phyloP scores from a whole-genome alignment of 2,888 invertebrate genomes.

The Argynnis bischoffii region DNA sequence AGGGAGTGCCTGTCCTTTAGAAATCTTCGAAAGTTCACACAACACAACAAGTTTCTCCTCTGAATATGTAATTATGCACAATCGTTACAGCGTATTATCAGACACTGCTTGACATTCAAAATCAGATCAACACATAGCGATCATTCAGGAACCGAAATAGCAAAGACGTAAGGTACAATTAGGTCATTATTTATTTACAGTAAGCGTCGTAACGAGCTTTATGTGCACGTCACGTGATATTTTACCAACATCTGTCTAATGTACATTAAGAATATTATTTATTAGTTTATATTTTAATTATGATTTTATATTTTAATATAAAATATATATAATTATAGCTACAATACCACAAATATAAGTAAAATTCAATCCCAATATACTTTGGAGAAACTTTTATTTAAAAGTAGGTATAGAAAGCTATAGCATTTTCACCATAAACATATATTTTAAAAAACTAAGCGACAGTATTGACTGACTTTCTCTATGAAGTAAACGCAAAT shows the following conservation, averaged over 20 bases:
- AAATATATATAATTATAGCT: too few relatives aligned
- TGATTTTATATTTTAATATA: too few relatives aligned
- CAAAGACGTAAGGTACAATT: slow-evolving; percentile 68
- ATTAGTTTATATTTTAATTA: neutral
- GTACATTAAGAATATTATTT: slow-evolving; percentile 58
- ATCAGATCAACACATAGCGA: slow-evolving; percentile 38
- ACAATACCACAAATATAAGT: too few relatives aligned
- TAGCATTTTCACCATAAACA: slow-evolving; percentile 16
- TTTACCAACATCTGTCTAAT: slow-evolving; percentile 57
- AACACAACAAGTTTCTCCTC: slow-evolving; percentile 46
- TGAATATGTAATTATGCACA: slow-evolving; percentile 41
- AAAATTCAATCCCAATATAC: too few relatives aligned
- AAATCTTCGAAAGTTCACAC: slow-evolving; percentile 70
- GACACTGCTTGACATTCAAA: slow-evolving; percentile 40
- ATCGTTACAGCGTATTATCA: slow-evolving; percentile 26
- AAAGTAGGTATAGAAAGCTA: slow-evolving; percentile 35
- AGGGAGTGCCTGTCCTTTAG: slow-evolving; percentile 69
- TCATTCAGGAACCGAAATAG: slow-evolving; percentile 70
- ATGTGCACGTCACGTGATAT: slow-evolving; percentile 52
- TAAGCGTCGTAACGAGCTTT: slow-evolving; percentile 59
- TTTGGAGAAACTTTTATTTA: slow-evolving; percentile 3
- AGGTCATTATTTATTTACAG: slow-evolving; percentile 81
- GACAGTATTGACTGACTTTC: slow-evolving; percentile 63
- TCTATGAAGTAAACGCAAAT: slow-evolving; percentile 49
- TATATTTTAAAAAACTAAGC: slow-evolving; percentile 31